Percentiles rank a stretch among this genome's conserved stretches.
Evolutionary conservation across 2,797 vertebrate species (phyloP).

Genomic region (Huso huso): DNA sequence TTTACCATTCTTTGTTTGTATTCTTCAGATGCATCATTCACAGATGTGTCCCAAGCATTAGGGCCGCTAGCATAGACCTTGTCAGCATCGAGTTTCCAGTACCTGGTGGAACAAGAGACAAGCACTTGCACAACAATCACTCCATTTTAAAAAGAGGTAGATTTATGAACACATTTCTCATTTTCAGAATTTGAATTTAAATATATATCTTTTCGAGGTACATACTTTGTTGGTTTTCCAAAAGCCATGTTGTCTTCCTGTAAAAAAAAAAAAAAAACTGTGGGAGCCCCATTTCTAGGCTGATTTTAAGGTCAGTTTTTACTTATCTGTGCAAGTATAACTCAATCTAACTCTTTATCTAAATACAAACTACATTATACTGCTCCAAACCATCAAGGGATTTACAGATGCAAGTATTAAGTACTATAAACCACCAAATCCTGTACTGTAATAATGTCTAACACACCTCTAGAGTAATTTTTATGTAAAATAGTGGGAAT

Average conservation of each 20-base stretch:
- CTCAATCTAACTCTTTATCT: neutral
- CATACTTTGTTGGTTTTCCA: conserved; percentile 92
- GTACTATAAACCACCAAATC: no score
- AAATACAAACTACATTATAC: neutral
- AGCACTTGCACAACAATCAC: neutral
- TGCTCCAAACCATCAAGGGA: no score
- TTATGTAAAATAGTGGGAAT: no score
- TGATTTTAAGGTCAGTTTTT: neutral
- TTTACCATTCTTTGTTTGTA: conserved; percentile 89
- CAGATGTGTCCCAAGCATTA: conserved; percentile 82
- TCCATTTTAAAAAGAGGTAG: neutral
- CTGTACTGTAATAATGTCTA: no score
- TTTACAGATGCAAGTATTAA: no score
- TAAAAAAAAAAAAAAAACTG: conserved; percentile 5
- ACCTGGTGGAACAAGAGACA: conserved; percentile 50
- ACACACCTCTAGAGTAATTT: no score
- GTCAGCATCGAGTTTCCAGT: conserved; percentile 84
- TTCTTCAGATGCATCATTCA: conserved; percentile 86
- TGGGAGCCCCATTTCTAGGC: neutral
- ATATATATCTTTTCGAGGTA: conserved; percentile 18
- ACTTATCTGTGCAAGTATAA: no score
- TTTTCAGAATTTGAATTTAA: neutral
- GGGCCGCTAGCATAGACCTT: conserved; percentile 68
- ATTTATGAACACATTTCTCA: neutral
- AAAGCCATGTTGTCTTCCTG: conserved; percentile 98